Conservation (phyloP, 2,888 invertebrate species). For the Agrenia bidenticulata region DNA sequence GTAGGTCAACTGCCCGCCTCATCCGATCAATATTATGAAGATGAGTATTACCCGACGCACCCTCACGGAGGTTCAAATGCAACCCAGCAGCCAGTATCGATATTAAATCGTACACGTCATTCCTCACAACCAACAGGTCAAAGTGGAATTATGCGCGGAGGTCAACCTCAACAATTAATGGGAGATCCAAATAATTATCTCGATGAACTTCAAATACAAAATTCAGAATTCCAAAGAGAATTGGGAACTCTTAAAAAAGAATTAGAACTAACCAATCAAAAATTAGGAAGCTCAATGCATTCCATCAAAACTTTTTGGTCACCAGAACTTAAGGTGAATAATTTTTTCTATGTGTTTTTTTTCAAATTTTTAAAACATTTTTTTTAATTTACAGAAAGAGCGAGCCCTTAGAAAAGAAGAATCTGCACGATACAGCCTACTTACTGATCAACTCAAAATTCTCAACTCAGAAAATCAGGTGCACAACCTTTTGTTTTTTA, state of each 20-base stretch:
- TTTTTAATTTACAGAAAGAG: conserved; percentile 67
- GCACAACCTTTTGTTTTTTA: conserved; percentile 39
- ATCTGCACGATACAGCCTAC: conserved; percentile 92
- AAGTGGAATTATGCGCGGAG: conserved; percentile 55
- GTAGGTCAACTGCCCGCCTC: conserved; percentile 1
- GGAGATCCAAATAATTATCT: conserved; percentile 65
- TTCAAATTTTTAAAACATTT: no score
- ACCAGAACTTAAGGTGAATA: conserved; percentile 88
- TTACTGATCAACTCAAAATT: conserved; percentile 93
- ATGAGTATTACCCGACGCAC: conserved; percentile 43
- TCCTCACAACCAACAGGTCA: conserved; percentile 37
- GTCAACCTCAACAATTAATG: conserved; percentile 42
- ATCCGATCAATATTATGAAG: conserved; percentile 41
- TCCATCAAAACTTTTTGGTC: conserved; percentile 99
- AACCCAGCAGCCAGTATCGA: conserved; percentile 42
- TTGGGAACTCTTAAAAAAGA: conserved; percentile 88
- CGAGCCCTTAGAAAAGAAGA: conserved; percentile 94
- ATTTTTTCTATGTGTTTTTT: no score
- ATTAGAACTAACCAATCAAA: conserved; percentile 93
- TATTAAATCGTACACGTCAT: conserved; percentile 45
- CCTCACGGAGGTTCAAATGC: conserved; percentile 17
- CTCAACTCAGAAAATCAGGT: conserved; percentile 97
- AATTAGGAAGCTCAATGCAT: conserved; percentile 97
- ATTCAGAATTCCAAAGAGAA: conserved; percentile 91
- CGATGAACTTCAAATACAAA: conserved; percentile 88